Evolutionary conservation across 2,113 vertebrate genomes (phyloP).

Genomic region (Bothrops jararaca): DNA sequence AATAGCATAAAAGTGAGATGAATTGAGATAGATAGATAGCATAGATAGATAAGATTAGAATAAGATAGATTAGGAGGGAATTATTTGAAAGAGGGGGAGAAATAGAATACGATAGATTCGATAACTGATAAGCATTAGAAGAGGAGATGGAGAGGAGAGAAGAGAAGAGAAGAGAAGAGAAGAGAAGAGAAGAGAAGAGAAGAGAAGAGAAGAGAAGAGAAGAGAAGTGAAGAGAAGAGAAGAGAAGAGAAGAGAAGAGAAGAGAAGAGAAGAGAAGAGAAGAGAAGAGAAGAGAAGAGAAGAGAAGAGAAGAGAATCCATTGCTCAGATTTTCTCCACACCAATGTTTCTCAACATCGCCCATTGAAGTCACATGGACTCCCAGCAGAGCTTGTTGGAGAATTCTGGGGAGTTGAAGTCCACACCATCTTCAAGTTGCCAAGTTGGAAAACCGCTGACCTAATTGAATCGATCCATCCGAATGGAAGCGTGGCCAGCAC

Average conservation of each 20-base stretch:
- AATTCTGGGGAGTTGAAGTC: neutral
- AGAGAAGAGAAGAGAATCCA: neutral
- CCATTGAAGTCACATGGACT: neutral
- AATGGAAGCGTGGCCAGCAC: neutral
- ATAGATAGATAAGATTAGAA: too few species aligned
- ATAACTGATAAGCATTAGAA: too few species aligned
- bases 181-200: too few species aligned
- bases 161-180: too few species aligned
- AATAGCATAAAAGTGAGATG: too few species aligned
- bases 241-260: neutral
- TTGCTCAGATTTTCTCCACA: neutral
- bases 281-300: too few species aligned
- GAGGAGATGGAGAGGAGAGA: too few species aligned
- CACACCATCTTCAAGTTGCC: neutral
- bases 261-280: neutral
- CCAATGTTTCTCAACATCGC: neutral
- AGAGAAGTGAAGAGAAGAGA: neutral
- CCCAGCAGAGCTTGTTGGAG: neutral
- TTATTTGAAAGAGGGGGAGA: too few species aligned
- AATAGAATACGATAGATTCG: too few species aligned
- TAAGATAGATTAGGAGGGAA: too few species aligned
- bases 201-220: too few species aligned
- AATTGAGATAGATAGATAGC: too few species aligned
- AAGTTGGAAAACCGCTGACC: neutral
- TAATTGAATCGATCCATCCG: neutral